Evolutionary conservation across 1,140 invertebrate species (phyloP), one percentile per base, ranked within the genome.

Genomic region (Schlechtendalia chinensis): DNA sequence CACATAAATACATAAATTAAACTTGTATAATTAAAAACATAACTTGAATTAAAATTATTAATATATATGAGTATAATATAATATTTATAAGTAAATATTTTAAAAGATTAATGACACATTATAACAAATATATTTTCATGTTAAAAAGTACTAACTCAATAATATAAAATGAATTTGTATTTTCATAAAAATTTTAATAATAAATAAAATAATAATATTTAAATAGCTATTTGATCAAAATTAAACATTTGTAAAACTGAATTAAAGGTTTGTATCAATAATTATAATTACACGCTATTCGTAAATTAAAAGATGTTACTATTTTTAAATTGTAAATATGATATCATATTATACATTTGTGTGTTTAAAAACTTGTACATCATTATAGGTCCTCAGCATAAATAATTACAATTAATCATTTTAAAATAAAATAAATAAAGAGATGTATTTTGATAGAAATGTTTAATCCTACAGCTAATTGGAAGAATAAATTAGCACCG

Each of bases 401-500:
- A 22, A 69, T 47, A 69, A 69, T 22, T 67, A 39, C 47, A 0
- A n/a, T n/a, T 24, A 69, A 69, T 8, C 24, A 69, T 47, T 24
- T n/a, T 45, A 69, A 24, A 50, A 69, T n/a, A 65, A 24, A 69
- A 59, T 27, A 12, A 27, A 5, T 22, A 22, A 69, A 32, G 19
- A 1, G 29, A 14, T 8, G 14, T 16, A 24, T 47, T 50, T 50
- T 22, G 24, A 50, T 69, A 67, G 19, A 69, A 45, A 47, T 22
- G 1, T 69, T 69, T 69, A 39, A 69, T 24, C 17, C 67, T 50
- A 69, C 16, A 69, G 22, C 67, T 69, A 69, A 69, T 22, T 69
- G 65, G 65, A 69, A 69, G 67, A 69, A 47, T 69, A n/a, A 32
- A 50, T 69, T 69, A 69, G 67, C 67, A 69, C 67, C 67, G 50